A percentile compares a stretch with the other conserved stretches of the same genome.
These are phyloP conservation scores for Latrodectus elegans DNA, from an alignment of 2,888 invertebrate species.

Conservation along the genomic window DNA sequence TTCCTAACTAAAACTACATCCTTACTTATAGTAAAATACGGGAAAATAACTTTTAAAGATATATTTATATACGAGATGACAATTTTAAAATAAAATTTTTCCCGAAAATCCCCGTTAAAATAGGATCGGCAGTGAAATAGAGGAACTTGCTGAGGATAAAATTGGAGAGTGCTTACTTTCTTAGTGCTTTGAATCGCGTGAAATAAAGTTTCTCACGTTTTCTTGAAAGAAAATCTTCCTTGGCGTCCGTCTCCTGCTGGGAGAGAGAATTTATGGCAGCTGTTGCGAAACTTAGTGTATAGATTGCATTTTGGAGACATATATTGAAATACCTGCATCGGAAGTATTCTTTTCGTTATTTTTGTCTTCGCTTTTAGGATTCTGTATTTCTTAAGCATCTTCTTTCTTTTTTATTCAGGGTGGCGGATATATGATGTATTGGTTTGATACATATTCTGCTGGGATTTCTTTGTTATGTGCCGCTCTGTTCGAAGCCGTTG, in stretches of 20 bases:
- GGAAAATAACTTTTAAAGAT: no score
- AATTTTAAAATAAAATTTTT: constrained; percentile 24
- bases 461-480: constrained; percentile 87
- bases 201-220: constrained; percentile 39
- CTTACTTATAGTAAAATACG: background rate
- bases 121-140: background rate
- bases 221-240: constrained; percentile 24
- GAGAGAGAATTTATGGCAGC: constrained; percentile 59
- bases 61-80: no score
- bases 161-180: background rate
- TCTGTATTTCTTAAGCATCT: background rate
- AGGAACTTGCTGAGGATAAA: background rate
- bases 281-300: constrained; percentile 55
- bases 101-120: background rate
- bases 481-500: constrained; percentile 87
- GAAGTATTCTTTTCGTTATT: constrained; percentile 16
- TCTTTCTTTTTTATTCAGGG: constrained; percentile 78
- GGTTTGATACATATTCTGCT: constrained; percentile 87
- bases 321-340: constrained; percentile 39
- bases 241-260: constrained; percentile 17
- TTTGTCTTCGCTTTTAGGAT: background rate
- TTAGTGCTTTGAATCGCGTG: constrained; percentile 13
- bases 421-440: constrained; percentile 85
- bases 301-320: constrained; percentile 45
- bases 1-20: background rate